Evolutionary conservation across 2,888 invertebrate species (phyloP), one percentile per base, ranked within the genome.

Genomic region (Synanthedon tipuliformis): DNA sequence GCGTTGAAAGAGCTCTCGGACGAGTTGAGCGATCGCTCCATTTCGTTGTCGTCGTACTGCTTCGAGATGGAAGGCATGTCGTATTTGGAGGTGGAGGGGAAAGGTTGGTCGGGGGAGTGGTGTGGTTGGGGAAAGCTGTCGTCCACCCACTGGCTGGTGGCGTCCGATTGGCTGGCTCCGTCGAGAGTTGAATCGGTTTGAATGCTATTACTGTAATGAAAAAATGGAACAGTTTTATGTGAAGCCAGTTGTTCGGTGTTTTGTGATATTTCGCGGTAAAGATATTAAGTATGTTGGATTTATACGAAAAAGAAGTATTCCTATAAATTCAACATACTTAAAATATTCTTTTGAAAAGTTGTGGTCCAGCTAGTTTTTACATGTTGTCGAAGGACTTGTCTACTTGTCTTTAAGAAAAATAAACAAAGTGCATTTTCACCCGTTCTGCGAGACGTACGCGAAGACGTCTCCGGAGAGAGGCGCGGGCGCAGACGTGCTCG

Each of bases 131-230:
- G 85, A 75, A 87, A 87, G 65, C 86, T 85, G 73, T 88, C 88
- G 71, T 87, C 88, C 58, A 88, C 85, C 88, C 88, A 88, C 56
- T 87, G 86, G 68, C 84, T 84, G 59, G 87, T 88, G 18, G 88
- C 88, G 66, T 82, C 84, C 13, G 81, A 80, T 53, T 78, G 78
- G 59, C 80, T 78, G 13, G 56, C 59, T 51, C 64, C 75, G 40
- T 78, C 77, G 0, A 81, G 62, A 0, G 80, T 80, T 1, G 81
- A 81, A 27, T 81, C 82, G 0, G 78, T 75, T 58, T 72, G 76
- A 8, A 66, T 73, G 56, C 71, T 71, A 54, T 67, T 67, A 52
- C 77, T 76, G 61, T 50, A 51, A 23, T 10, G 34, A 34, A 34
- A 34, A 34, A 34, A 34, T 34, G 34, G 10, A 34, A 34, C 34